Evolutionary conservation across 2,888 invertebrate species (phyloP).

Genomic region (Drosophila mimica): DNA sequence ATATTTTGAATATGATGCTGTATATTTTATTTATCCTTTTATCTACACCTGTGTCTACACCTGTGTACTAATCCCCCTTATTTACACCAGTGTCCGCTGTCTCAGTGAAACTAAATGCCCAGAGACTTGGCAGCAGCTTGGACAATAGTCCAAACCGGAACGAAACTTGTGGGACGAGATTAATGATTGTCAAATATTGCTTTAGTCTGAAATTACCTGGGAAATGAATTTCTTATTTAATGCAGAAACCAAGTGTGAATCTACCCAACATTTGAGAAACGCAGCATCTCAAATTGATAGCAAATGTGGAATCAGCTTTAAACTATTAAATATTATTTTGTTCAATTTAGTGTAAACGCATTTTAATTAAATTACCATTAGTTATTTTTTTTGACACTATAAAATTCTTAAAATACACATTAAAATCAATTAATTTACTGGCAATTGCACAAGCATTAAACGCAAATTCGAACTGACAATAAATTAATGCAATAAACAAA

Average conservation of each 20-base stretch:
- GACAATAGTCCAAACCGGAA: not conserved
- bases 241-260: slow-evolving; percentile 10
- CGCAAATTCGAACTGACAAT: slow-evolving; percentile 1
- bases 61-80: not conserved
- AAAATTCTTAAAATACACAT: not conserved
- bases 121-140: not conserved
- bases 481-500: slow-evolving; percentile 12
- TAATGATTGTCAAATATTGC: slow-evolving; percentile 47
- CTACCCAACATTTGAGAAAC: no score
- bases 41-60: not conserved
- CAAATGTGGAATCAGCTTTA: not conserved
- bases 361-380: slow-evolving; percentile 9
- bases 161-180: slow-evolving; percentile 1
- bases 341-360: not conserved
- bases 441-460: not conserved
- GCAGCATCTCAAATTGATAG: not conserved
- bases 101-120: not conserved
- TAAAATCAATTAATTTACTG: not conserved
- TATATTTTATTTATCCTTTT: not conserved
- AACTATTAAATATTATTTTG: not conserved
- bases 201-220: slow-evolving; percentile 6
- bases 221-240: slow-evolving; percentile 42
- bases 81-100: not conserved
- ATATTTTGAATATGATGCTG: not conserved
- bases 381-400: slow-evolving; percentile 6